phyloP scores from a whole-genome alignment of 2,113 vertebrate genomes.

The Butorides virescens region DNA sequence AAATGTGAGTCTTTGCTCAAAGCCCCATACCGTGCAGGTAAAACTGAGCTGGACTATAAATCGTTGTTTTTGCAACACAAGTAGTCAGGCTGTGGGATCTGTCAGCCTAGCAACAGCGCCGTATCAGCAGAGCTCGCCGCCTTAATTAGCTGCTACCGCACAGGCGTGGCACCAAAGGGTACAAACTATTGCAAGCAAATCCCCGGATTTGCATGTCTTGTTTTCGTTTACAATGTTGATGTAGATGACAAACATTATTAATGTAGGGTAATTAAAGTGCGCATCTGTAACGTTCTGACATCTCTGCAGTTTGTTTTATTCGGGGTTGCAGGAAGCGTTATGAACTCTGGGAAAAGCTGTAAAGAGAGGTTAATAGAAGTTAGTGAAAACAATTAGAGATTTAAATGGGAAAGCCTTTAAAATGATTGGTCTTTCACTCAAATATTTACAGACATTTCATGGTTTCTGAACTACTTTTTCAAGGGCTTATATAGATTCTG shows the following conservation, averaged over 20 bases:
- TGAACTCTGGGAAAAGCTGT: not conserved
- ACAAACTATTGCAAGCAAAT: not conserved
- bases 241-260: not conserved
- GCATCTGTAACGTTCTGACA: not conserved
- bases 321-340: not conserved
- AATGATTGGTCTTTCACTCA: not conserved
- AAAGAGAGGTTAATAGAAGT: not conserved
- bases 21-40: not conserved
- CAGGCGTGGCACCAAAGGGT: conserved; percentile 5
- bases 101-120: not conserved
- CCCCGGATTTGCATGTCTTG: not conserved
- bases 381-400: not conserved
- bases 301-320: not conserved
- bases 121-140: not conserved
- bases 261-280: not conserved
- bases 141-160: not conserved
- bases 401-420: not conserved
- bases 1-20: not conserved
- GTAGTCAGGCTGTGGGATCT: not conserved
- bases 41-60: not conserved
- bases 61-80: not conserved
- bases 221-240: not conserved
- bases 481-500: not conserved
- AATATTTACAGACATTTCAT: not conserved
- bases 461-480: not conserved